These are phyloP conservation scores for Gavialis gangeticus DNA, from an alignment of 2,113 vertebrate genomes.

Conservation along the genomic window DNA sequence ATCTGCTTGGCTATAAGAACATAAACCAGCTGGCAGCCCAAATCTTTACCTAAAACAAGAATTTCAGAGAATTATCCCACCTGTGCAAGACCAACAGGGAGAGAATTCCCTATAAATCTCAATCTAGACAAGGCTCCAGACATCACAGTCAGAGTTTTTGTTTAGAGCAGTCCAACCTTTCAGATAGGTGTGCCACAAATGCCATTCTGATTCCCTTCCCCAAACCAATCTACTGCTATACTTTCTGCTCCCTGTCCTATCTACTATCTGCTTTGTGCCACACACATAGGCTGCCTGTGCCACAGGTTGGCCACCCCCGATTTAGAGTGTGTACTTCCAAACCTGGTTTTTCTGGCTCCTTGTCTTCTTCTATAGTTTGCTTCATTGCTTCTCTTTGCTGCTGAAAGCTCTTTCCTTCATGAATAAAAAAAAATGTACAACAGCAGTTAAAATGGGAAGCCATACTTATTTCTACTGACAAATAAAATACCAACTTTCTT, in stretches of 20 bases:
- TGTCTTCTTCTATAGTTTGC: conserved; percentile 93
- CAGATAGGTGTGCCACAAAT: too few relatives aligned
- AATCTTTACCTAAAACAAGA: not conserved
- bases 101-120: not conserved
- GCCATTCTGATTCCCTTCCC: too few relatives aligned
- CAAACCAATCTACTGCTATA: too few relatives aligned
- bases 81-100: not conserved
- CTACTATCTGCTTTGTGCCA: too few relatives aligned
- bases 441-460: conserved; percentile 35
- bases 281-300: too few relatives aligned
- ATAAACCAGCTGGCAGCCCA: accelerated
- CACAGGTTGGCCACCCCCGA: too few relatives aligned
- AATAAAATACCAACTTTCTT: not conserved
- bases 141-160: not conserved
- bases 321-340: not conserved
- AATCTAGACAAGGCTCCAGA: not conserved
- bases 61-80: not conserved
- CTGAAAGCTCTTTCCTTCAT: conserved; percentile 94
- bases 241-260: too few relatives aligned
- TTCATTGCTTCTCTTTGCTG: conserved; percentile 97
- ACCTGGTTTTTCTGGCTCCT: conserved; percentile 93
- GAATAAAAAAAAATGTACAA: not conserved
- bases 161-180: not conserved
- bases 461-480: not conserved
- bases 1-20: not conserved